These are phyloP conservation scores for Heliornis fulica DNA, from an alignment of 2,113 vertebrate species.

Conservation along the genomic window DNA sequence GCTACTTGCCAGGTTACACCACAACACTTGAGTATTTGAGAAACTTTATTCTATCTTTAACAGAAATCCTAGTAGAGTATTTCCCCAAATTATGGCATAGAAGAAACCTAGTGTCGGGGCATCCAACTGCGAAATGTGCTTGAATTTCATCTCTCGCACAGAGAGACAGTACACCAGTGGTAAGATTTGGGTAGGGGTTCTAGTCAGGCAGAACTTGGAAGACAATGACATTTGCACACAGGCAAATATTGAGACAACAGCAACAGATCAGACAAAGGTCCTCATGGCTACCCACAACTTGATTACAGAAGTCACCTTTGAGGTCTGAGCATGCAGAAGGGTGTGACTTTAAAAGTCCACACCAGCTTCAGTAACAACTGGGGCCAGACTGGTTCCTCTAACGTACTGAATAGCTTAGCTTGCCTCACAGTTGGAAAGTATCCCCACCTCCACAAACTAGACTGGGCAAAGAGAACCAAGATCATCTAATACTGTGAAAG, in stretches of 20 bases:
- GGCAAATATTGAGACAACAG: not conserved
- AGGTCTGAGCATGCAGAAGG: not conserved
- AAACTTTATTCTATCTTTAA: not conserved
- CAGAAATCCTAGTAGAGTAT: not conserved
- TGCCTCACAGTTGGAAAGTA: not conserved
- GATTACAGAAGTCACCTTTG: not conserved
- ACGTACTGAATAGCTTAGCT: not conserved
- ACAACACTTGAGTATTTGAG: not conserved
- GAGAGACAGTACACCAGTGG: not conserved
- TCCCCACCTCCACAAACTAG: not conserved
- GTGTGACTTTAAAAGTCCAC: not conserved
- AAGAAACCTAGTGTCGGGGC: not conserved
- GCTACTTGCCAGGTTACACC: no score
- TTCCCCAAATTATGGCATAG: not conserved
- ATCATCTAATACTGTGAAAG: not conserved
- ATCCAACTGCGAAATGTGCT: not conserved
- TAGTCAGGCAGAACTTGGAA: not conserved
- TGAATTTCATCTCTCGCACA: not conserved
- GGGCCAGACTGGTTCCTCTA: not conserved
- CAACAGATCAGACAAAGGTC: not conserved
- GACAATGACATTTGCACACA: not conserved
- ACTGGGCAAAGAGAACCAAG: not conserved
- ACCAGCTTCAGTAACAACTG: not conserved
- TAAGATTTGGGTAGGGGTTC: not conserved
- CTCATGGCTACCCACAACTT: not conserved